Evolutionary conservation across 2,888 invertebrate species (phyloP), one percentile per base, ranked within the genome.

Genomic region (Ectemnius cavifrons): DNA sequence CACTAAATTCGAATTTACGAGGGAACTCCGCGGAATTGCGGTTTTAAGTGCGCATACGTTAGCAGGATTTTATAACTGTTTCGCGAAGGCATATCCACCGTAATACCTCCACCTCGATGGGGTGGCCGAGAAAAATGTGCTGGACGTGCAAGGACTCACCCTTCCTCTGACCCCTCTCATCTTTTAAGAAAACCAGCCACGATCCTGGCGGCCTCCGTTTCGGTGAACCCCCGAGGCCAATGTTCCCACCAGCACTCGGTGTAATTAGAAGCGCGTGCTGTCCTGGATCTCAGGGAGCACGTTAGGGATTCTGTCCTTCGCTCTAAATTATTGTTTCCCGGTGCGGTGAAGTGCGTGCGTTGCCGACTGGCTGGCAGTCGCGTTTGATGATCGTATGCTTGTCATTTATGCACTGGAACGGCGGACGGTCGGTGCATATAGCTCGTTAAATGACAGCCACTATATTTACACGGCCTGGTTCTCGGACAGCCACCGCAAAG

Each of bases 391-490:
- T 37, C 46, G 61, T 18, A 61, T 8, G 20, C 16, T 45, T 46
- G 61, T 46, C 61, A 45, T 61, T 61, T 46, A 61, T 52, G 52
- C 52, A 5, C 52, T 16, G 16, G 52, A 52, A 52, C 16, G 52
- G 52, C 14, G 5, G 14, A 52, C n/a, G 66, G 60, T 18, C 78
- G 56, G 63, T 23, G 63, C 37, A 57, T 61, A 60, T 57, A 58
- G 47, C 67, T 73, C 71, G 78, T 73, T 78, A 78, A 80, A 77
- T 74, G 71, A 69, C 68, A 62, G 57, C 66, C 74, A 67, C 69
- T 72, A 74, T 73, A 80, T 80, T 71, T 76, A 61, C 67, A 69
- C 74, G 74, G 76, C 74, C 74, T 59, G 75, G 78, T 80, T 81
- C 68, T 63, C 73, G 64, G n/a, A 52, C 23, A 18, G 45, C 14